Base-by-base conservation (phyloP, 2,888 invertebrate genomes). In the Sympetrum striolatum region DNA sequence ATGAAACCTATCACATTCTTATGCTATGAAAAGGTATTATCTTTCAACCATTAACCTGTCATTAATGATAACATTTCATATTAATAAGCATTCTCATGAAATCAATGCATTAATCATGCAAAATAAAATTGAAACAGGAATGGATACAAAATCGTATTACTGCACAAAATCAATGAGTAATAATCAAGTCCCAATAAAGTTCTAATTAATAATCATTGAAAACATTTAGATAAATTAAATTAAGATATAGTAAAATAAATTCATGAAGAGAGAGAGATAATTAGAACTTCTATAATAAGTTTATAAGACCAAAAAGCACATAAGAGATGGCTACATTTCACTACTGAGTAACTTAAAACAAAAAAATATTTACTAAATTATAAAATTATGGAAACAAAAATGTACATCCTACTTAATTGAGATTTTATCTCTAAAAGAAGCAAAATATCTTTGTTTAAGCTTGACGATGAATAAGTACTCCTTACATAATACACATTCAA, bases 1-100 rank as follows among this genome's bases (percentile, higher is more conserved):
- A 90, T 81, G 58, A 90, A 58, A 90, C 90, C 90, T 90, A 90
- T 90, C 90, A 90, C 79, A 90, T 90, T 80, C 60, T 60, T 90
- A 60, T 90, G 90, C 80, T 80, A 80, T 80, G 35, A 60, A 86
- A 60, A 31, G 60, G 58, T 60, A 60, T 64, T 64, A 60, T 22
- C 48, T 86, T 86, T 86, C 64, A 64, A 86, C 86, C 86, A 86
- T 39, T 35, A 86, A 39, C 86, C 86, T 64, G 86, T 60, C 39
- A 60, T 86, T 86, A 64, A 86, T 60, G 64, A 31, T 60, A 60
- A 37, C 35, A 86, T 64, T 86, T 60, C 22, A 64, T 44, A 60
- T 64, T 31, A 86, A 37, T 86, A 60, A 86, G 60, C 86, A 86
- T 86, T 60, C 60, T 86, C 60, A 37, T 86, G 86, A 86, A 86